Base-by-base conservation (phyloP, 92 coral and sea anemone species). In the Micromussa lordhowensis region DNA sequence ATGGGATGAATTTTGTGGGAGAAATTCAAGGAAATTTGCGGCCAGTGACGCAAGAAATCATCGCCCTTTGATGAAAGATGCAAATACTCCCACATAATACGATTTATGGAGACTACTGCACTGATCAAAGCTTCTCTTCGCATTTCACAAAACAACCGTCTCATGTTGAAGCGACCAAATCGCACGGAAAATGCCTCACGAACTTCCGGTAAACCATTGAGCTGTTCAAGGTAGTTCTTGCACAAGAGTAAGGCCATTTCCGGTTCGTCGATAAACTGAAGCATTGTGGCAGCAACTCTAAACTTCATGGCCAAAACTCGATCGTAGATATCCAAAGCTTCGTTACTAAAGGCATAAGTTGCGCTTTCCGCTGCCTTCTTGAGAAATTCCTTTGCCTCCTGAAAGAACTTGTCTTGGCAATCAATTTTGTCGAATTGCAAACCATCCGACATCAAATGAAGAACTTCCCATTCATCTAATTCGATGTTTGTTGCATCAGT, bases 121-220 rank as follows among this genome's bases (percentile, higher is more conserved):
- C 94, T 61, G 16, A 93, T 80, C 48, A 93, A 16, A 17, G 95
- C 91, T 75, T 93, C 95, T 32, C 95, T 59, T 29, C 94, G 91
- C 91, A 93, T 85, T 77, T 91, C 95, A 55, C 95, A 93, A 78
- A 93, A 68, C 79, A 91, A 54, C 63, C 74, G 68, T 51, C 80
- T 77, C 54, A 93, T 32, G 22, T 92, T 86, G 70, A 93, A 93
- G 30, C 87, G 68, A 22, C 95, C 94, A 78, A 86, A 93, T 48
- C 89, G 88, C 28, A 93, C 94, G 2, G 92, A 83, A 79, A 92
- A 92, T 35, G 82, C 94, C 74, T 83, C 82, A 21, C 87, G 86
- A 16, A 94, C 96, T 77, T 94, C 96, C 81, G 91, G 94, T 80
- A 92, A 86, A 53, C 93, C 86, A 68, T 89, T 94, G 86, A 92